Base-by-base conservation (phyloP, 2,113 vertebrate genomes). In the Micronycteris hirsuta region DNA sequence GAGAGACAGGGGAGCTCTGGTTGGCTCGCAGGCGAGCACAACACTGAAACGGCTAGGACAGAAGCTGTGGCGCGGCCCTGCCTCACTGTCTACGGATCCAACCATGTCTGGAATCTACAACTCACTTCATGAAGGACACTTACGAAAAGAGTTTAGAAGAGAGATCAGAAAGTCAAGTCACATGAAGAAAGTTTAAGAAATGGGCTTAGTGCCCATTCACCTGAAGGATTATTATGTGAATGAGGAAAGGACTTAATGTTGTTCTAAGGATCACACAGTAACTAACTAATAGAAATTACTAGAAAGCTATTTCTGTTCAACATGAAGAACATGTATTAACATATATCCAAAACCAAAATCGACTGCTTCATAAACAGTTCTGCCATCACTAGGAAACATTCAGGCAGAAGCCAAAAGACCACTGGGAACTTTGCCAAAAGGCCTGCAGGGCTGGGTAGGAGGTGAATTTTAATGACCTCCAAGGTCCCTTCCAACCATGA, bases 231-330 rank as follows among this genome's bases (percentile, higher is more conserved):
- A 90, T 1, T 45, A 17, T 71, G 41, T 74, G 5, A 95, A 89
- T 47, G 24, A 93, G 19, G 24, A 85, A 91, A 86, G 19, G 26
- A 45, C n/a, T 54, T 91, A 71, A 68, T 36, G 65, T 45, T 95
- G 56, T 84, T 80, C 31, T 81, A 78, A 70, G 28, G 92, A 56
- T 52, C 67, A 94, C 47, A 54, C 13, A 47, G 5, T 63, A 86
- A 92, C 77, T 63, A 86, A 92, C 77, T 17, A 73, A 67, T n/a
- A 67, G 70, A 78, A 96, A 87, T 58, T 56, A 86, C 43, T 81
- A 84, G 74, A 91, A 80, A 63, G 68, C 91, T 94, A 84, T 63
- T 89, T 95, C 80, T 80, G 43, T n/a, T 94, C 47, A 78, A 81
- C n/a, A 65, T 33, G 43, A 85, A 61, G 47, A 95, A 16, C 36